Evolutionary conservation across 2,113 vertebrate genomes (phyloP).

Genomic region (Cygnus buccinator): DNA sequence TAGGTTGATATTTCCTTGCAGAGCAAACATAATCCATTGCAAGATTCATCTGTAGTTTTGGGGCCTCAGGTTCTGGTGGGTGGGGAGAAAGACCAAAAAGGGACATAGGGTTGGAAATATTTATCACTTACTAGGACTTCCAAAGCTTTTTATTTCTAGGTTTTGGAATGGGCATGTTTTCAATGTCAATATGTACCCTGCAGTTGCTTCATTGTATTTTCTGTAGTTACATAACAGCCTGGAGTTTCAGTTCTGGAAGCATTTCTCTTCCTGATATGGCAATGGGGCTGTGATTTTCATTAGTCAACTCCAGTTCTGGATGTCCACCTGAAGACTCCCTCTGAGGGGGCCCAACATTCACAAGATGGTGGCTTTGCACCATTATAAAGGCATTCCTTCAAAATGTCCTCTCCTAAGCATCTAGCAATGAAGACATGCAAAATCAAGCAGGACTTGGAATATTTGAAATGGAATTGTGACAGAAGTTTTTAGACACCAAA

Average conservation of each 20-base stretch:
- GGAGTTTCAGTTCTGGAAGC: not conserved
- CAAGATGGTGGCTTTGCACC: not conserved
- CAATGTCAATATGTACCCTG: not conserved
- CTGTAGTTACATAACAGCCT: not conserved
- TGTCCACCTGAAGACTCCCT: not conserved
- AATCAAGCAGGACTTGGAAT: not conserved
- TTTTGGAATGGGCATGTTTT: not conserved
- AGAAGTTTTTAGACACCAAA: not conserved
- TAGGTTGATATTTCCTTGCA: accelerated
- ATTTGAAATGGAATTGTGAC: not conserved
- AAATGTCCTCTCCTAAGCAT: not conserved
- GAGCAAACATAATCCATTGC: not conserved
- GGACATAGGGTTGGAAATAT: not conserved
- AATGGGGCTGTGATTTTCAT: not conserved
- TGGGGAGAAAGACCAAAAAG: not conserved
- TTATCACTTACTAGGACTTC: not conserved
- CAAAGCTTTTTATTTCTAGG: not conserved
- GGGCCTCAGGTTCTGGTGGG: not conserved
- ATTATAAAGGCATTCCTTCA: not conserved
- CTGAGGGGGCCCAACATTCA: not conserved
- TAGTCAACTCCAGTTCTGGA: not conserved
- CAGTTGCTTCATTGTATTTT: accelerated
- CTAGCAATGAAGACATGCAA: not conserved
- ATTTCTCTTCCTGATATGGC: not conserved
- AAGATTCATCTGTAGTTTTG: accelerated